Percentiles rank a stretch among this genome's conserved stretches.
These are phyloP conservation scores for Oxyscelio sp. DNA, from an alignment of 2,888 invertebrate genomes.

Conservation along the genomic window DNA sequence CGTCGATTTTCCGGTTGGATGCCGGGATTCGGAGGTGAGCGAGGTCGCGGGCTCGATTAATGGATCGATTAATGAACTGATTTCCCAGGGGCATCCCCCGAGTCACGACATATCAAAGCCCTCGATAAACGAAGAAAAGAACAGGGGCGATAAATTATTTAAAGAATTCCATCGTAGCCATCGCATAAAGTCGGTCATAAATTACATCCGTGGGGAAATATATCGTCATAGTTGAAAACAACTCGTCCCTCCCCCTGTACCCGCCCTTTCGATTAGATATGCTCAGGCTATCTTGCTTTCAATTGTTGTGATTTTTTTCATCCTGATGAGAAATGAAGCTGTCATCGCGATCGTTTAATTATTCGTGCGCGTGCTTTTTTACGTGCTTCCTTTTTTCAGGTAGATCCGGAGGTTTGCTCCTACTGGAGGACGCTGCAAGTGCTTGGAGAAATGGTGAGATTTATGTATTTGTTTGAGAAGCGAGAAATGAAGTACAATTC, in stretches of 20 bases:
- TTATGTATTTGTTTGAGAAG: no score
- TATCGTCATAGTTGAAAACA: constrained; percentile 74
- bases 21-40: constrained; percentile 42
- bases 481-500: no score
- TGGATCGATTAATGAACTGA: constrained; percentile 82
- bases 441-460: no score
- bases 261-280: constrained; percentile 71
- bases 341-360: constrained; percentile 70
- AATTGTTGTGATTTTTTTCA: constrained; percentile 69
- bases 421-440: no score
- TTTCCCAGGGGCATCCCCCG: constrained; percentile 78
- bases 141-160: constrained; percentile 86
- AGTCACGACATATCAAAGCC: constrained; percentile 66
- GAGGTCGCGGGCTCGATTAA: constrained; percentile 81
- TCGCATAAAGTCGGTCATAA: constrained; percentile 85
- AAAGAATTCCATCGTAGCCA: constrained; percentile 85
- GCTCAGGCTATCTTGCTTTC: constrained; percentile 65
- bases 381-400: no score
- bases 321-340: constrained; percentile 68
- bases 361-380: no score
- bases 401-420: no score
- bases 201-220: constrained; percentile 79
- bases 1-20: constrained; percentile 23
- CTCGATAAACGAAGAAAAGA: constrained; percentile 82
- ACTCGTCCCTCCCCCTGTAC: constrained; percentile 64